These are phyloP conservation scores for Argyrosomus japonicus DNA, from an alignment of 2,113 vertebrate genomes.

Conservation along the genomic window DNA sequence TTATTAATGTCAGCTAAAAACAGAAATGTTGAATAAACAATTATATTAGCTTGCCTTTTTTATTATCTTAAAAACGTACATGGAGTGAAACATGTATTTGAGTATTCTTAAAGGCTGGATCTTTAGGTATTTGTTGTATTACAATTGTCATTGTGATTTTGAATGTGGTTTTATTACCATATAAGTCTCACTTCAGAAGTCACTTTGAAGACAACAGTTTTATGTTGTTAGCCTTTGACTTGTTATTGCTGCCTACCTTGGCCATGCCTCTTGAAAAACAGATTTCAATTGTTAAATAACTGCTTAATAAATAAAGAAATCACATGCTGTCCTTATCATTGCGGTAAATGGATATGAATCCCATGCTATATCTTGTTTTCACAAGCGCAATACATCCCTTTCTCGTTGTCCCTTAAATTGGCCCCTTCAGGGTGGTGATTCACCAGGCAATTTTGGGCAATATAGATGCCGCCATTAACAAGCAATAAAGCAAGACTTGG, in stretches of 20 bases:
- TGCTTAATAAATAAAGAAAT: not conserved
- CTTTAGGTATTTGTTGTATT: not conserved
- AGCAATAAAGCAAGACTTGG: constrained; percentile 30
- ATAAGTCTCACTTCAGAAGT: not conserved
- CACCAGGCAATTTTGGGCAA: constrained; percentile 3
- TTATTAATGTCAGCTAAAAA: not conserved
- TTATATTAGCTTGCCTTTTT: not conserved
- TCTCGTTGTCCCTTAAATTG: not conserved
- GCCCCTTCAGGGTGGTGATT: not conserved
- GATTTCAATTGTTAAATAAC: not conserved
- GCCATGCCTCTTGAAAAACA: not conserved
- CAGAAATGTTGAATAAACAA: not conserved
- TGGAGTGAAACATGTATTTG: too few relatives aligned
- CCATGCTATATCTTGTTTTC: not conserved
- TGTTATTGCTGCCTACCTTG: not conserved
- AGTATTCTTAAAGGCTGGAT: not conserved
- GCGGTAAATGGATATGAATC: constrained; percentile 3
- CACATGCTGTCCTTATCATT: not conserved
- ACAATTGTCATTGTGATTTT: too few relatives aligned
- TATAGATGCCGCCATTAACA: constrained; percentile 32
- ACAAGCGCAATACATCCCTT: not conserved
- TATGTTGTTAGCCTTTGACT: not conserved
- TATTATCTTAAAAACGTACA: too few relatives aligned
- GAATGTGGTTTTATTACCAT: too few relatives aligned
- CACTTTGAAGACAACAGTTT: not conserved